Evolutionary conservation across 2,113 vertebrate genomes (phyloP).

Genomic region (Misgurnus mizolepis): DNA sequence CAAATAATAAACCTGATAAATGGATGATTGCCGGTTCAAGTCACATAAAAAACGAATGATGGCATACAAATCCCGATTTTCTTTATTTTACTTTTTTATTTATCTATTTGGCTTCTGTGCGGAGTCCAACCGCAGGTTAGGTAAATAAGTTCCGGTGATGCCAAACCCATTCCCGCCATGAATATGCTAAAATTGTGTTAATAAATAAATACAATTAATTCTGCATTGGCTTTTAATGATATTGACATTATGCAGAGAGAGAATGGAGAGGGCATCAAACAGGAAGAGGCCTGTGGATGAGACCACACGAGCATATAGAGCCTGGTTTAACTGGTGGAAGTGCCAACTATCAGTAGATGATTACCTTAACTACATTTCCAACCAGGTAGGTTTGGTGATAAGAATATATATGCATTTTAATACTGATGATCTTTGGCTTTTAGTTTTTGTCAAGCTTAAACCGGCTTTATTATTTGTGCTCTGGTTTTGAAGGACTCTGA

Average conservation of each 20-base stretch:
- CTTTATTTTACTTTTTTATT: too few relatives aligned
- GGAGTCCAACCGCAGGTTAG: too few relatives aligned
- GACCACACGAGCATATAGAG: constrained; percentile 4
- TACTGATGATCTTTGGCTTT: background rate
- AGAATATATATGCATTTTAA: background rate
- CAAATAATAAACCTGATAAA: too few relatives aligned
- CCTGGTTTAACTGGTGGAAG: constrained; percentile 59
- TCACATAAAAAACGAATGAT: too few relatives aligned
- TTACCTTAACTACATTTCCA: constrained; percentile 64
- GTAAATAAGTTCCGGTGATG: too few relatives aligned
- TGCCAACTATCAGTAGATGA: constrained; percentile 47
- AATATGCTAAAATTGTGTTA: background rate
- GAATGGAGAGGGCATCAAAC: constrained; percentile 14
- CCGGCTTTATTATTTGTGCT: background rate
- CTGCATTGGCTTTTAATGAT: background rate
- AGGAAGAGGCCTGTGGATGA: constrained; percentile 39
- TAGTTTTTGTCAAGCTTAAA: background rate
- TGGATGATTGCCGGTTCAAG: too few relatives aligned
- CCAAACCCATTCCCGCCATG: too few relatives aligned
- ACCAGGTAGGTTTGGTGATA: constrained; percentile 43
- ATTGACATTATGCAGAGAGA: constrained; percentile 27
- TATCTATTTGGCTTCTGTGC: too few relatives aligned
- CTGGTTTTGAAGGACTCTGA: constrained; percentile 47
- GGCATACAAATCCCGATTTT: too few relatives aligned
- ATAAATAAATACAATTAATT: background rate